These are phyloP conservation scores for Trissolcus brochymenae DNA, from an alignment of 2,888 invertebrate genomes.

Conservation along the genomic window DNA sequence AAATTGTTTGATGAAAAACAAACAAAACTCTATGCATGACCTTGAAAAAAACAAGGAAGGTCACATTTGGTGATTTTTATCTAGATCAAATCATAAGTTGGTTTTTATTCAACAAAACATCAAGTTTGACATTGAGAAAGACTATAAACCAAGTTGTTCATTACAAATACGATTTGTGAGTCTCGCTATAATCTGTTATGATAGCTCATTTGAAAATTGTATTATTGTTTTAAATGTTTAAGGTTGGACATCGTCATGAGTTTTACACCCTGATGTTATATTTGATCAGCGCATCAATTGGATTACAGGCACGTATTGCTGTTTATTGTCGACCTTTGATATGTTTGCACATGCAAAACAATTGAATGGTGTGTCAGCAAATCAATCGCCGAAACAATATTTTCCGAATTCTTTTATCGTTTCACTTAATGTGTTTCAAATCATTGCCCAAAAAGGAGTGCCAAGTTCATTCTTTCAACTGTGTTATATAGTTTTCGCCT, in stretches of 20 bases:
- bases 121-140: too few species aligned
- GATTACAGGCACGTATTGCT: slow-evolving; percentile 84
- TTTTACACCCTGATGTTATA: slow-evolving; percentile 89
- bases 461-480: too few species aligned
- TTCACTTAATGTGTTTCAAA: background rate
- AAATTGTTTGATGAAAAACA: too few species aligned
- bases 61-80: too few species aligned
- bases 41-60: too few species aligned
- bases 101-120: too few species aligned
- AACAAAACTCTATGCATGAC: too few species aligned
- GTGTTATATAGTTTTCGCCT: too few species aligned
- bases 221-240: slow-evolving; percentile 24
- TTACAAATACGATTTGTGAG: background rate
- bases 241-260: slow-evolving; percentile 88
- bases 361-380: slow-evolving; percentile 23
- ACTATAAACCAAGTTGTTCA: background rate
- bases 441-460: too few species aligned
- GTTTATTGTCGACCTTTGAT: slow-evolving; percentile 43
- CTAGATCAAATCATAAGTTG: too few species aligned
- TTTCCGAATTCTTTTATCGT: slow-evolving; percentile 24
- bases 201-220: slow-evolving; percentile 9
- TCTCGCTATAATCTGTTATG: too few species aligned
- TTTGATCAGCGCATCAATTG: slow-evolving; percentile 88
- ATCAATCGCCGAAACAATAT: slow-evolving; percentile 12
- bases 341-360: slow-evolving; percentile 39